phyloP scores from a whole-genome alignment of 2,888 invertebrate genomes.

The Drosophila quinaria region DNA sequence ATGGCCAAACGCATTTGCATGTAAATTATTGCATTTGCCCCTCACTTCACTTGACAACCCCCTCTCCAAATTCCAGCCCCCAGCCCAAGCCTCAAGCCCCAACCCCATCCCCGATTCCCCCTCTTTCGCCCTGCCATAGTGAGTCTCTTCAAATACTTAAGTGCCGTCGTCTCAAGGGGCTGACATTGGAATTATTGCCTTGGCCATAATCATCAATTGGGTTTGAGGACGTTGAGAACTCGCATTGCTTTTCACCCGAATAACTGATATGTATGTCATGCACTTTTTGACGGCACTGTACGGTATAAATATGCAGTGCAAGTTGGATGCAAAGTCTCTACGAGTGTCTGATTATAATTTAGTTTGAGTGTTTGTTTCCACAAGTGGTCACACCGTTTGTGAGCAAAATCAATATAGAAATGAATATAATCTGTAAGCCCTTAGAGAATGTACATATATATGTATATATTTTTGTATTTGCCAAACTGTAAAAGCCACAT shows the following conservation, averaged over 20 bases:
- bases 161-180: slow-evolving; percentile 26
- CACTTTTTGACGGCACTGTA: slow-evolving; percentile 23
- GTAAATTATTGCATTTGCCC: slow-evolving; percentile 68
- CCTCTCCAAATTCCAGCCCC: background rate
- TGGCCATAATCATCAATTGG: slow-evolving; percentile 47
- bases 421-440: too few relatives aligned
- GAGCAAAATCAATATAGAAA: background rate
- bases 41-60: background rate
- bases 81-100: background rate
- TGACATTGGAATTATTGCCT: slow-evolving; percentile 46
- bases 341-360: slow-evolving; percentile 3
- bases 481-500: too few relatives aligned
- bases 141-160: slow-evolving; percentile 27
- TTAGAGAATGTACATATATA: too few relatives aligned
- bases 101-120: background rate
- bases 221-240: background rate
- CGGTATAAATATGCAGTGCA: background rate
- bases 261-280: slow-evolving; percentile 7
- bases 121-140: background rate
- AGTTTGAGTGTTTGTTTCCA: slow-evolving; percentile 1
- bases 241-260: background rate
- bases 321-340: background rate
- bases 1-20: slow-evolving; percentile 73
- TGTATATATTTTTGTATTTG: too few relatives aligned
- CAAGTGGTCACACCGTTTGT: background rate